These are phyloP conservation scores for Rhabditoides inermis DNA, from an alignment of 2,888 invertebrate genomes.

Conservation along the genomic window DNA sequence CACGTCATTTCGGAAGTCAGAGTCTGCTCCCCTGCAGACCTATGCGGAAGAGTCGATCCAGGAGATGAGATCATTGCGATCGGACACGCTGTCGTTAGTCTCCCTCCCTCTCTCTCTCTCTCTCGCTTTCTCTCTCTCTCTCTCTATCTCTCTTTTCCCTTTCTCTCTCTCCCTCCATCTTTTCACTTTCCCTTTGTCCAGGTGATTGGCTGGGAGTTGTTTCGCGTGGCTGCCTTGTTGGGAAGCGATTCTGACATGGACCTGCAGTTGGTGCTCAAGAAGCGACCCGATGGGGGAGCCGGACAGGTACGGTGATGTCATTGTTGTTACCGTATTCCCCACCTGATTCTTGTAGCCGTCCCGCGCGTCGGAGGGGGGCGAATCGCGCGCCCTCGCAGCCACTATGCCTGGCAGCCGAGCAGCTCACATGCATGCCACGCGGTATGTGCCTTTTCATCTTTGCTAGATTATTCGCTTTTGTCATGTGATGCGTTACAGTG, in stretches of 20 bases:
- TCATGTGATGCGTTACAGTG: no score
- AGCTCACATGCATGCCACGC: no score
- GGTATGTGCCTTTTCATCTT: no score
- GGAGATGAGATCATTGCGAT: conserved; percentile 94
- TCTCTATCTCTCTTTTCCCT: background rate
- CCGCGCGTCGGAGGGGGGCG: background rate
- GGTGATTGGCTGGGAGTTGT: conserved; percentile 38
- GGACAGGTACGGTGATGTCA: no score
- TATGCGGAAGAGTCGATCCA: conserved; percentile 80
- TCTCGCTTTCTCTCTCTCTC: background rate
- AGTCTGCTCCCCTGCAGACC: conserved; percentile 79
- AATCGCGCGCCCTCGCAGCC: conserved; percentile 14
- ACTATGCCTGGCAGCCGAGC: conserved; percentile 22
- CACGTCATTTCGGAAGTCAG: conserved; percentile 79
- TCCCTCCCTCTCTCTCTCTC: background rate
- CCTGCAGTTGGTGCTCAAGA: conserved; percentile 74
- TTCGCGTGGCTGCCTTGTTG: conserved; percentile 25
- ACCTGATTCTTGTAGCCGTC: background rate
- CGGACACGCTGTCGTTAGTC: conserved; percentile 27
- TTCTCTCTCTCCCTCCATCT: background rate
- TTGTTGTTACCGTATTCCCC: no score
- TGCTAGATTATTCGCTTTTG: no score
- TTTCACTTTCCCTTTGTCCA: conserved; percentile 6
- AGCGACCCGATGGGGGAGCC: no score
- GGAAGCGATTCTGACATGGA: conserved; percentile 53